These are phyloP conservation scores for Tachuris rubrigastra DNA, from an alignment of 2,113 vertebrate species.

Conservation along the genomic window DNA sequence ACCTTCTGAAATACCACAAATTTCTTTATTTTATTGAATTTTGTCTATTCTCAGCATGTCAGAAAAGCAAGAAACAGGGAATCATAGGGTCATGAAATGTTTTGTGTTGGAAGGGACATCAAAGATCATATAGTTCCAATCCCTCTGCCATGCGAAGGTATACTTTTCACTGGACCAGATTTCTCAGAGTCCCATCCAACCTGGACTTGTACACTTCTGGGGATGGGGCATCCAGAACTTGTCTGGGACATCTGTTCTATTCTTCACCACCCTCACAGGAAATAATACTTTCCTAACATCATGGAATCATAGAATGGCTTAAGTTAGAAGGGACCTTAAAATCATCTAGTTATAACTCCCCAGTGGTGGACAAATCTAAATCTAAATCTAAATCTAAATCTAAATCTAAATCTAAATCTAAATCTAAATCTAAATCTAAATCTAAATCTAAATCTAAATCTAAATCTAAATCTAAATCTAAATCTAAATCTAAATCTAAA, in stretches of 20 bases:
- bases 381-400: neutral
- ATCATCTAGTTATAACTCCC: neutral
- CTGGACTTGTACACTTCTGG: neutral
- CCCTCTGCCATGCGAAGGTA: fast-evolving
- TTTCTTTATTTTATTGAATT: neutral
- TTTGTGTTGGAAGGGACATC: neutral
- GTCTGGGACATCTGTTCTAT: neutral
- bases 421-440: neutral
- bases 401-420: too few species aligned
- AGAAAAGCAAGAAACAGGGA: neutral
- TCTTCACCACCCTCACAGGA: neutral
- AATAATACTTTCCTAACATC: neutral
- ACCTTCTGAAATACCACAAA: neutral
- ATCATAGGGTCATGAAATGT: neutral
- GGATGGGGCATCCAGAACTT: neutral
- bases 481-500: neutral
- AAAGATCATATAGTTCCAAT: neutral
- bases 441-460: neutral
- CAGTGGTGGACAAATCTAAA: neutral
- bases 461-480: neutral
- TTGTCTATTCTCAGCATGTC: neutral
- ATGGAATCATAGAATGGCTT: neutral
- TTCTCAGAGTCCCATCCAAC: neutral
- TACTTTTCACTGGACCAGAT: neutral
- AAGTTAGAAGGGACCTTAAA: neutral